Evolutionary conservation across 2,113 vertebrate species (phyloP).

Genomic region (Gasterosteus nipponicus): DNA sequence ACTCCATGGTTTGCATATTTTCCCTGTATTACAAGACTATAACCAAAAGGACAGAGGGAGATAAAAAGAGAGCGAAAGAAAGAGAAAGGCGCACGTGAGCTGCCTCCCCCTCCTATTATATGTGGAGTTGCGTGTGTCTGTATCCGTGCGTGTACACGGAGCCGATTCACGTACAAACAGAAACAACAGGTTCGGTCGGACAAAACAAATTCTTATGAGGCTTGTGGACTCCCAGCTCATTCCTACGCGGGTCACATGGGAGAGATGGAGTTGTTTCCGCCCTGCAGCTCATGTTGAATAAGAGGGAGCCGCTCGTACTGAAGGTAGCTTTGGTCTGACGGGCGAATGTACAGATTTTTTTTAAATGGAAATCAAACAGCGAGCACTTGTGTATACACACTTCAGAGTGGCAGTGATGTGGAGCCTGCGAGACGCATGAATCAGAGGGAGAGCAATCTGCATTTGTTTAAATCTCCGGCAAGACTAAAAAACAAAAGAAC

Average conservation of each 20-base stretch:
- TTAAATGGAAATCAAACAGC: conserved; percentile 40
- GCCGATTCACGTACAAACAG: conserved; percentile 71
- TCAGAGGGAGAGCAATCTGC: conserved; percentile 19
- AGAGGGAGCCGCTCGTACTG: conserved; percentile 30
- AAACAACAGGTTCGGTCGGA: conserved; percentile 54
- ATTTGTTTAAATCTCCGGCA: conserved; percentile 20
- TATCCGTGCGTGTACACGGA: conserved; percentile 33
- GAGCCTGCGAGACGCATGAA: conserved; percentile 28
- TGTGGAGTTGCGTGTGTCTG: conserved; percentile 62
- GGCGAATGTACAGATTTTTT: conserved; percentile 48
- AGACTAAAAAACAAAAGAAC: conserved; percentile 1
- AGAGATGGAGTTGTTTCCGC: conserved; percentile 36
- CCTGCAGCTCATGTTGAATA: conserved; percentile 38
- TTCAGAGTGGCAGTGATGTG: neutral
- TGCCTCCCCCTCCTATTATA: conserved; percentile 62
- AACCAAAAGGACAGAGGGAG: conserved; percentile 52
- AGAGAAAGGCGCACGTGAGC: conserved; percentile 40
- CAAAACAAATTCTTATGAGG: conserved; percentile 61
- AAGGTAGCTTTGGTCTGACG: conserved; percentile 20
- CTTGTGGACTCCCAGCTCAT: conserved; percentile 54
- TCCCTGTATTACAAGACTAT: conserved; percentile 79
- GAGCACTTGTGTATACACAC: conserved; percentile 13
- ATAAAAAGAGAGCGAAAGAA: conserved; percentile 53
- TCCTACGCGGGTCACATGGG: conserved; percentile 59
- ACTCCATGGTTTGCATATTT: conserved; percentile 83